Conservation (phyloP, 2,888 invertebrate genomes). For the Meganola albula region DNA sequence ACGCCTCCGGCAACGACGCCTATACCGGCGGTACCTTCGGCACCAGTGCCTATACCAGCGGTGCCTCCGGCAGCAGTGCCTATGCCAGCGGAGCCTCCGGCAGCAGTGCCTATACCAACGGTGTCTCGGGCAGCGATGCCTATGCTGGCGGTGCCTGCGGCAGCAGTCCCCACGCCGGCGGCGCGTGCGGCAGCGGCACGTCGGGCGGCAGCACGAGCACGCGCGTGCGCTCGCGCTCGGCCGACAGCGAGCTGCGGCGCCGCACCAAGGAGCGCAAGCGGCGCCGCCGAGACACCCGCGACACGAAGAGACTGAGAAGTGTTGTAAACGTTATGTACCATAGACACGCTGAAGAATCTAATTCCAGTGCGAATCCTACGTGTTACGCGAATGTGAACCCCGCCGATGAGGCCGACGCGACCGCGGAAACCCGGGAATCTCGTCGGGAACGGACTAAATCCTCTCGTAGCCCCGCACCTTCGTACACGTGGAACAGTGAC, state of each 20-base stretch:
- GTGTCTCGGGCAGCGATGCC: too few species aligned
- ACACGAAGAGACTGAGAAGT: constrained; percentile 60
- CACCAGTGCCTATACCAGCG: too few species aligned
- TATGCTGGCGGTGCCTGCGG: too few species aligned
- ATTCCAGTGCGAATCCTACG: constrained; percentile 29
- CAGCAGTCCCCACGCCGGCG: too few species aligned
- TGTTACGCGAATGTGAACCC: constrained; percentile 11
- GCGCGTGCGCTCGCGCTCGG: too few species aligned
- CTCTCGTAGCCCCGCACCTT: not conserved
- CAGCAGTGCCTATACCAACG: too few species aligned
- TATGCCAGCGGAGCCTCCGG: too few species aligned
- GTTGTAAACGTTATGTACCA: constrained; percentile 56
- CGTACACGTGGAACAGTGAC: not conserved
- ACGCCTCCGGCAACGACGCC: too few species aligned
- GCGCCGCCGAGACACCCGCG: constrained; percentile 32
- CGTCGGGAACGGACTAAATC: constrained; percentile 1
- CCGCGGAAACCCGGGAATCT: constrained; percentile 7
- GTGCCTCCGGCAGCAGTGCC: too few species aligned
- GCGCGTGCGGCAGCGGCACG: constrained; percentile 24
- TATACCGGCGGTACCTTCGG: too few species aligned
- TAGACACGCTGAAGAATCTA: constrained; percentile 35
- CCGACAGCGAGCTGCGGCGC: constrained; percentile 7
- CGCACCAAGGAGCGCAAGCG: constrained; percentile 17
- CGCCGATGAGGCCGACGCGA: constrained; percentile 12
- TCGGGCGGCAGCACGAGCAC: too few species aligned